Conservation (phyloP, 2,797 vertebrate species). For the Antennarius maculatus region DNA sequence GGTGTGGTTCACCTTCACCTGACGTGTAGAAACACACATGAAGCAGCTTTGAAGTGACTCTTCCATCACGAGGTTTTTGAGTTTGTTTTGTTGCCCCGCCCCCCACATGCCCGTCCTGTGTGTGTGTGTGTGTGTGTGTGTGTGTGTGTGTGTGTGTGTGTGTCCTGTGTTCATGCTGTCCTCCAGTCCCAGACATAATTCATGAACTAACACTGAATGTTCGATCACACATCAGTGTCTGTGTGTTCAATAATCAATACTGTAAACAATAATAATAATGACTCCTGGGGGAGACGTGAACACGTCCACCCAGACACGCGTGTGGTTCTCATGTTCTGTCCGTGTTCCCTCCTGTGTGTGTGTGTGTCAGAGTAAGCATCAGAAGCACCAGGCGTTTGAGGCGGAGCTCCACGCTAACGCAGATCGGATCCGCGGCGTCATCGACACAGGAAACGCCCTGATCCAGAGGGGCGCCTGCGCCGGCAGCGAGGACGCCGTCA, state of each 20-base stretch:
- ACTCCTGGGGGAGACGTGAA: no score
- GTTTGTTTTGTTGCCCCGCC: constrained; percentile 35
- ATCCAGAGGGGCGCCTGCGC: constrained; percentile 96
- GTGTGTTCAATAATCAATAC: no score
- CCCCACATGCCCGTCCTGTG: not conserved
- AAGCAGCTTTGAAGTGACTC: constrained; percentile 61
- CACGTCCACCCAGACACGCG: not conserved
- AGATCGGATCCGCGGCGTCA: constrained; percentile 94
- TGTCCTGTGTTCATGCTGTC: constrained; percentile 25
- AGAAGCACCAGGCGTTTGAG: constrained; percentile 98
- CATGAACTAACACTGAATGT: not conserved
- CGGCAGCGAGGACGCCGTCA: constrained; percentile 96
- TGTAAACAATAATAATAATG: no score
- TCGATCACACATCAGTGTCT: no score
- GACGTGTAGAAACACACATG: not conserved
- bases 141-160: constrained; percentile 45
- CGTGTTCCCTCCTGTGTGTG: constrained; percentile 2
- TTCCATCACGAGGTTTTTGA: constrained; percentile 45
- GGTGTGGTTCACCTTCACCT: not conserved
- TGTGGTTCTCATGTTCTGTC: constrained; percentile 31
- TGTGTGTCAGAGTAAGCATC: constrained; percentile 92
- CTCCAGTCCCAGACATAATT: constrained; percentile 6
- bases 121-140: constrained; percentile 44
- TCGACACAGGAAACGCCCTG: constrained; percentile 94
- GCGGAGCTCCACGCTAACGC: constrained; percentile 97